These are phyloP conservation scores for Phrynocephalus guinanensis DNA, from an alignment of 2,797 vertebrate species.

Conservation along the genomic window DNA sequence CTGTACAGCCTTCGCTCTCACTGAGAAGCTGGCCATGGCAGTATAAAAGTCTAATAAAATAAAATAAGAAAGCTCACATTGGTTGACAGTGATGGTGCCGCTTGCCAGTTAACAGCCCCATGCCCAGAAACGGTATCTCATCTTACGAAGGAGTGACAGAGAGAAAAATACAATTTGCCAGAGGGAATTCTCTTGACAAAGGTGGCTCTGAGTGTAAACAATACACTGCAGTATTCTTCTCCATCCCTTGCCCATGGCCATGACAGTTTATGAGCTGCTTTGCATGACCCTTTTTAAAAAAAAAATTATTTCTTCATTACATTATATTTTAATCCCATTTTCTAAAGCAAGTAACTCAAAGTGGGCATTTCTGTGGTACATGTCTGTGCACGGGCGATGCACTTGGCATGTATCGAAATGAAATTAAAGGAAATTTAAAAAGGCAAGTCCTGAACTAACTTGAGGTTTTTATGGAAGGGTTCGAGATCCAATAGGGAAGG, in stretches of 20 bases:
- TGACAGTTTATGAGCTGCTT: background rate
- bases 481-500: background rate
- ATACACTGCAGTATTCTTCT: background rate
- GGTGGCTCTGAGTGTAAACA: too few species aligned
- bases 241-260: background rate
- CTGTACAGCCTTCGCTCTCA: background rate
- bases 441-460: background rate
- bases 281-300: background rate
- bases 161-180: background rate
- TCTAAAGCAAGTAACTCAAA: background rate
- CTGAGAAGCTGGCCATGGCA: background rate
- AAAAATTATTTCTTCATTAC: background rate
- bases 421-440: background rate
- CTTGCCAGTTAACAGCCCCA: accelerated
- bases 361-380: background rate
- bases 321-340: background rate
- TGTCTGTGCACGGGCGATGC: too few species aligned
- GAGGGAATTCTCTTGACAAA: too few species aligned
- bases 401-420: background rate
- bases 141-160: background rate
- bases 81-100: background rate
- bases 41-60: too few species aligned
- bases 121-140: conserved; percentile 9
- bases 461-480: background rate
- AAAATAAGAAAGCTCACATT: too few species aligned